Evolutionary conservation across 2,797 vertebrate genomes (phyloP).

Genomic region (Allobates femoralis): DNA sequence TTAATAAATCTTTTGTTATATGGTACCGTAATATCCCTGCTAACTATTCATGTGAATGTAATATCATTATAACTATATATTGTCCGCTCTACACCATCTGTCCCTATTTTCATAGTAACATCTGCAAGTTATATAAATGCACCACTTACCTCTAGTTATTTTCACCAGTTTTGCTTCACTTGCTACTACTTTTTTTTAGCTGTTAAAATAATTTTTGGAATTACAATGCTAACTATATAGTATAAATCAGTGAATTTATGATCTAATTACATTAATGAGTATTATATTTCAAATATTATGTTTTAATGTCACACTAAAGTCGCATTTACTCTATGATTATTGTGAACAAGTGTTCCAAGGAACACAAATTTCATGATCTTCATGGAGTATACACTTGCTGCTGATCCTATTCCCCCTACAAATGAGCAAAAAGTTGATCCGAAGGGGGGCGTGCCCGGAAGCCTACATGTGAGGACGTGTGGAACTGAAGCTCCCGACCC

Average conservation of each 20-base stretch:
- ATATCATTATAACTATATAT: constrained; percentile 21
- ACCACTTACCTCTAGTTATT: not conserved
- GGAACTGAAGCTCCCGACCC: no score
- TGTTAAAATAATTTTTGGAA: not conserved
- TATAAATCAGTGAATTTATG: not conserved
- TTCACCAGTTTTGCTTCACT: not conserved
- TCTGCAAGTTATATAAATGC: constrained; percentile 32
- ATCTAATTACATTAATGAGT: not conserved
- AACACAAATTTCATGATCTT: no score
- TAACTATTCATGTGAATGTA: constrained; percentile 10
- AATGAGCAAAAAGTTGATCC: no score
- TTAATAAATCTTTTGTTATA: not conserved
- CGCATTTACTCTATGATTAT: no score
- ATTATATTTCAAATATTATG: not conserved
- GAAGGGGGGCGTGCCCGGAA: no score
- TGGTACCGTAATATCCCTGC: not conserved
- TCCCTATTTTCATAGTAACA: not conserved
- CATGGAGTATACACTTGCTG: no score
- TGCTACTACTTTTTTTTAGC: not conserved
- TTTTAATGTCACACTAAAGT: not conserved
- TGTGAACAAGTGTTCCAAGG: no score
- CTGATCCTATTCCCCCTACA: no score
- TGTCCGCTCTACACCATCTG: constrained; percentile 13
- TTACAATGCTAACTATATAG: not conserved
- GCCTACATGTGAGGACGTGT: no score